Conservation (phyloP, 2,797 vertebrate genomes). For the Danio albolineatus region DNA sequence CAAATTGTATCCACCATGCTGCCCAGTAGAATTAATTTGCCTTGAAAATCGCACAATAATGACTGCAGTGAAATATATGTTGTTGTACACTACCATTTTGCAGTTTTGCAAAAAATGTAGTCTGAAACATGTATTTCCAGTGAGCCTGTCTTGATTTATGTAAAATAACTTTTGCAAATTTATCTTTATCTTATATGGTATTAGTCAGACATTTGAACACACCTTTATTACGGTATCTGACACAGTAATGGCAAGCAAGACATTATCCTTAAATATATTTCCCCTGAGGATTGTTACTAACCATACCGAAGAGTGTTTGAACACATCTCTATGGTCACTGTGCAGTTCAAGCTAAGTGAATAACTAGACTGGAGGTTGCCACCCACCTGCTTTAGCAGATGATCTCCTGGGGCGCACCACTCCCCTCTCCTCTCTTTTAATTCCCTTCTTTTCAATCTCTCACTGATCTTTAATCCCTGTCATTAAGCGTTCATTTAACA, state of each 20-base stretch:
- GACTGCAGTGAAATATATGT: too few relatives aligned
- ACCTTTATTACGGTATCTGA: conserved; percentile 1
- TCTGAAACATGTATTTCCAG: not conserved
- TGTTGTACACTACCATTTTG: too few relatives aligned
- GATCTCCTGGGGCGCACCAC: conserved; percentile 21
- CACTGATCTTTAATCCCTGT: conserved; percentile 46
- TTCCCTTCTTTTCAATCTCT: conserved; percentile 24
- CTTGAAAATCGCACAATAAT: too few relatives aligned
- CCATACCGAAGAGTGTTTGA: conserved; percentile 5
- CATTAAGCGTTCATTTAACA: conserved; percentile 44
- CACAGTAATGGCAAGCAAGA: not conserved
- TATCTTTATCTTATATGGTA: not conserved
- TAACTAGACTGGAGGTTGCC: conserved; percentile 31
- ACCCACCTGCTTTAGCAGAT: conserved; percentile 16
- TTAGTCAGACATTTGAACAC: not conserved
- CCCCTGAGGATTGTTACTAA: conserved; percentile 7
- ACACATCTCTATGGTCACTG: conserved; percentile 35
- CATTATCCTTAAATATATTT: conserved; percentile 21
- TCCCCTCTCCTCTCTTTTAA: conserved; percentile 15
- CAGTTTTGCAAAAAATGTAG: too few relatives aligned
- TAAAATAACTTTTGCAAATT: too few relatives aligned
- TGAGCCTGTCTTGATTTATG: too few relatives aligned
- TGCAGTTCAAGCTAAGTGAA: conserved; percentile 21
- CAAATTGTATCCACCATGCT: too few relatives aligned
- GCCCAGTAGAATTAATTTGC: too few relatives aligned